Percentiles rank a stretch among this genome's conserved stretches.
Conservation (phyloP, 2,113 vertebrate species). For the Alectura lathami region DNA sequence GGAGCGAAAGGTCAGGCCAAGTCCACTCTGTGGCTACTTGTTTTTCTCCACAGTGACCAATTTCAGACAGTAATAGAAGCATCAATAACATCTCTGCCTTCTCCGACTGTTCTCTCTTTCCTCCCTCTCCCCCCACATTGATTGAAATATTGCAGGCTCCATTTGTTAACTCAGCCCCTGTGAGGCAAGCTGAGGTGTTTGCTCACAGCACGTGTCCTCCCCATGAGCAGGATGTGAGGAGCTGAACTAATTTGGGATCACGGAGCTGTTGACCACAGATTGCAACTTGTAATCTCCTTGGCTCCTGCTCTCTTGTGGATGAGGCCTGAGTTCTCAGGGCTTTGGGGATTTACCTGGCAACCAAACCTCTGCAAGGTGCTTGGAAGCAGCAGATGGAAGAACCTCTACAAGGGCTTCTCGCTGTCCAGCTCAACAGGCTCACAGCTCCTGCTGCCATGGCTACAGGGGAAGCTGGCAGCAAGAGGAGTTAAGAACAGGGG, state of each 20-base stretch:
- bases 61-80: slow-evolving; percentile 63
- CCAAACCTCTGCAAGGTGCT: not conserved
- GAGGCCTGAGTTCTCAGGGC: not conserved
- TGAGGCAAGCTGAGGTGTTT: not conserved
- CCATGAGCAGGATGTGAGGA: not conserved
- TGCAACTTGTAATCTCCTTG: not conserved
- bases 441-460: not conserved
- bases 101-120: not conserved
- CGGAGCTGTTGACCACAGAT: not conserved
- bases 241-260: not conserved
- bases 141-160: slow-evolving; percentile 53
- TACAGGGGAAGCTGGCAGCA: not conserved
- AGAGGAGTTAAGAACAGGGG: not conserved
- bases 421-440: not conserved
- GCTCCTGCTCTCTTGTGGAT: not conserved
- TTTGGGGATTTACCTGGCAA: not conserved
- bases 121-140: not conserved
- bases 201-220: not conserved
- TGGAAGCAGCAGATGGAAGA: not conserved
- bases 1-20: slow-evolving; percentile 38
- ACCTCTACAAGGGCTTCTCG: not conserved
- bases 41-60: slow-evolving; percentile 69
- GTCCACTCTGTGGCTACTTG: slow-evolving; percentile 57
- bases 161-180: not conserved
- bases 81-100: slow-evolving; percentile 67